Percentiles rank a stretch among this genome's conserved stretches.
These are phyloP conservation scores for Diarsia brunnea DNA, from an alignment of 2,888 invertebrate species.

Conservation along the genomic window DNA sequence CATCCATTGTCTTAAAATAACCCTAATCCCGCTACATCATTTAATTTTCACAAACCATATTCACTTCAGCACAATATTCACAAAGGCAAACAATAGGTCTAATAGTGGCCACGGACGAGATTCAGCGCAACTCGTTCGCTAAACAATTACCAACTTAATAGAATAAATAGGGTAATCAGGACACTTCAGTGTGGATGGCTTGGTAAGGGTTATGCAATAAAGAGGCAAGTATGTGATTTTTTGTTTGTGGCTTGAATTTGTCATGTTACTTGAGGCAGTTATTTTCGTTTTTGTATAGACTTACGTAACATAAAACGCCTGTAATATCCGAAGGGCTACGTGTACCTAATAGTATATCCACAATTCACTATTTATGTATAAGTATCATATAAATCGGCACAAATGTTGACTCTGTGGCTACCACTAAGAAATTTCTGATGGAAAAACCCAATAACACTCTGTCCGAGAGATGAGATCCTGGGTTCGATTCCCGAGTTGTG, in stretches of 20 bases:
- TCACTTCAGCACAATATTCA: slow-evolving; percentile 64
- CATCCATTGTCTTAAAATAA: slow-evolving; percentile 59
- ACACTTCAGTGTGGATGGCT: slow-evolving; percentile 82
- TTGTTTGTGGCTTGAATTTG: not conserved
- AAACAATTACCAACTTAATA: slow-evolving; percentile 88
- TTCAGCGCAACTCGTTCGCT: slow-evolving; percentile 83
- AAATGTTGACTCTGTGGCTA: too few species aligned
- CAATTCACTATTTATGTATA: too few species aligned
- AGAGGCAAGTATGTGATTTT: slow-evolving; percentile 55
- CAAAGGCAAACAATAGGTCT: slow-evolving; percentile 83
- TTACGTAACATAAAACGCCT: too few species aligned
- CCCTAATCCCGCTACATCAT: slow-evolving; percentile 36
- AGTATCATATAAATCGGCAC: too few species aligned
- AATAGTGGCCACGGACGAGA: slow-evolving; percentile 79
- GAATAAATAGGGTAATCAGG: slow-evolving; percentile 90
- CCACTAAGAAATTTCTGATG: too few species aligned
- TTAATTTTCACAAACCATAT: slow-evolving; percentile 45
- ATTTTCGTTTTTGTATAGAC: not conserved
- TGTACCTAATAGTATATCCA: too few species aligned
- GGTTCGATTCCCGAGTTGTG: too few species aligned
- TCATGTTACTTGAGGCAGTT: not conserved
- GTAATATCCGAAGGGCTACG: too few species aligned
- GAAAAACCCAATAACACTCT: too few species aligned
- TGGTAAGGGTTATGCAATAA: slow-evolving; percentile 61
- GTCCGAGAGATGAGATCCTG: too few species aligned